These are phyloP conservation scores for Antitype chi DNA, from an alignment of 2,888 invertebrate genomes.

Conservation along the genomic window DNA sequence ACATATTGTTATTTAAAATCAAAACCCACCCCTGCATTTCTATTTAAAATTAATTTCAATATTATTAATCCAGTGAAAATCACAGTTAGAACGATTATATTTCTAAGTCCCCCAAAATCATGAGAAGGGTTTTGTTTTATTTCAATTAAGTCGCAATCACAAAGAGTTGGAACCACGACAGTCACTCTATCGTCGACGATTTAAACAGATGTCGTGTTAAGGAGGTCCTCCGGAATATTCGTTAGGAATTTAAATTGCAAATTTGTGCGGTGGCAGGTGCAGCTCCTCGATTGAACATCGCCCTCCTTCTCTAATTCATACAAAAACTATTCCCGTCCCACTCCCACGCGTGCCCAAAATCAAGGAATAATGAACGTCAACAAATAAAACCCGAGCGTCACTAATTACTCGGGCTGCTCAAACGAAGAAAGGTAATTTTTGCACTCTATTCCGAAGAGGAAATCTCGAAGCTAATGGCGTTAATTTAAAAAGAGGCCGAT, in stretches of 20 bases:
- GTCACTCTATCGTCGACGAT: conserved; percentile 89
- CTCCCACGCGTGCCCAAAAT: conserved; percentile 81
- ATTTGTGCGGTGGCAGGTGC: conserved; percentile 90
- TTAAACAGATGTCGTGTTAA: conserved; percentile 91
- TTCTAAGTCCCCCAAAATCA: conserved; percentile 75
- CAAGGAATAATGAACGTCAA: conserved; percentile 90
- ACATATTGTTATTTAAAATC: conserved; percentile 19
- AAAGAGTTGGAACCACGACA: conserved; percentile 86
- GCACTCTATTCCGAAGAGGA: conserved; percentile 88
- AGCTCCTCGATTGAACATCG: conserved; percentile 81
- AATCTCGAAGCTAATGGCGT: conserved; percentile 90
- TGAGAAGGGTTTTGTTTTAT: conserved; percentile 87
- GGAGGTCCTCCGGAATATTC: conserved; percentile 90
- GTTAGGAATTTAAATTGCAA: conserved; percentile 90
- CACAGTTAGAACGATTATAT: conserved; percentile 68
- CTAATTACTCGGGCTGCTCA: conserved; percentile 89
- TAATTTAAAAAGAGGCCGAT: conserved; percentile 90
- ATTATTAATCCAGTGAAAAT: conserved; percentile 67
- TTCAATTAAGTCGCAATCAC: conserved; percentile 88
- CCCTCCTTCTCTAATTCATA: conserved; percentile 80
- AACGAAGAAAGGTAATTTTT: conserved; percentile 89
- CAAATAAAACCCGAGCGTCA: conserved; percentile 91
- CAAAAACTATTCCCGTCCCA: conserved; percentile 74
- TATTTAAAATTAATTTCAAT: conserved; percentile 40
- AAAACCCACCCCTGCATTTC: conserved; percentile 7